Base-by-base conservation (phyloP, 2,113 vertebrate species). In the Prochilodus magdalenae region DNA sequence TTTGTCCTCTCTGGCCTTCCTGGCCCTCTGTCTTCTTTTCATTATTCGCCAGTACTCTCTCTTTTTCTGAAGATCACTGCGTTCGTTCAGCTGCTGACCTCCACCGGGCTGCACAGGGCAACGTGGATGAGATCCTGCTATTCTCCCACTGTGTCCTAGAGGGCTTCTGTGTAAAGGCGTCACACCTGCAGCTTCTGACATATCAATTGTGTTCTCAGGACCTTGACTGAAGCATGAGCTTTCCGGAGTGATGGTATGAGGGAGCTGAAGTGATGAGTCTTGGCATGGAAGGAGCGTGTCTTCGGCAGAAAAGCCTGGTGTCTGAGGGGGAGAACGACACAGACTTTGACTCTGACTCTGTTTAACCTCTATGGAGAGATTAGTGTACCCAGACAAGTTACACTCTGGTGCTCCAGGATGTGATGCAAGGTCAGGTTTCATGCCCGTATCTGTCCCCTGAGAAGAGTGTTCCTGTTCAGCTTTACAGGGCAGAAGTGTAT, bases 41-140 rank as follows among this genome's bases (percentile, higher is more conserved):
- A 92, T 94, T 80, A 94, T 80, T 83, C 93, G 91, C 94, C 94
- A 94, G 87, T 94, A 94, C 77, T 94, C 94, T 87, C 94, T 87
- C 88, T 92, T 93, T 83, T 66, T 86, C 87, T 93, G 92, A 72
- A 94, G 88, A 73, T 87, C 87, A 79, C 22, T 88, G 16, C 75
- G 77, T n/a, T 81, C 81, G 26, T 73, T 75, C 69, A 49, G 24
- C 83, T 75, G 0, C 27, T 33, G 40, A 70, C 65, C 74, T 69
- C 86, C 0, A 5, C 6, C 78, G 0, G 87, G 81, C 82, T 89
- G 87, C 4, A 84, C 36, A 24, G 89, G 82, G 51, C 76, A 83
- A 85, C 83, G 40, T 69, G 60, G 79, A 24, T 78, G 81, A 27
- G 53, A 82, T 49, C 24, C 73, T 0, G 1, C 27, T 51, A 55